Percentiles rank a stretch among this genome's conserved stretches.
These are phyloP conservation scores for Dermolepida albohirtum DNA, from an alignment of 2,888 invertebrate species.

Conservation along the genomic window DNA sequence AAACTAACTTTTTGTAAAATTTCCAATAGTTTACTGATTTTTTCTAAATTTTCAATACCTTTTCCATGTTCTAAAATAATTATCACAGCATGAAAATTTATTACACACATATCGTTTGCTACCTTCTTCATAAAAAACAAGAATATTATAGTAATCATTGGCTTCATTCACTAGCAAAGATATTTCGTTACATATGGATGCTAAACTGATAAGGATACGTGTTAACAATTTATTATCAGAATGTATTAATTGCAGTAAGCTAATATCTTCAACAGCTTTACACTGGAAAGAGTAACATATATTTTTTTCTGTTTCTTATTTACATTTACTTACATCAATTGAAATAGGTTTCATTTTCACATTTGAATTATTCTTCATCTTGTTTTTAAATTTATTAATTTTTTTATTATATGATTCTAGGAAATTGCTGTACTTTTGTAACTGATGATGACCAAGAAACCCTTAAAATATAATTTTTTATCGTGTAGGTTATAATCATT, in stretches of 20 bases:
- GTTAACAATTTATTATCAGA: constrained; percentile 87
- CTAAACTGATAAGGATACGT: constrained; percentile 82
- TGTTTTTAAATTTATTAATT: constrained; percentile 57
- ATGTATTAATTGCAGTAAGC: constrained; percentile 77
- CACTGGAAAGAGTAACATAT: constrained; percentile 53
- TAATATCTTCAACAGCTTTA: constrained; percentile 72
- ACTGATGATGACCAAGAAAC: constrained; percentile 68
- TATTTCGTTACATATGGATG: constrained; percentile 83
- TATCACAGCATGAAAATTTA: constrained; percentile 7
- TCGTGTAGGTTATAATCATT: constrained; percentile 35
- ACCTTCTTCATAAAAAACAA: constrained; percentile 79
- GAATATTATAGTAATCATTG: constrained; percentile 71
- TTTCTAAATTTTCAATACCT: constrained; percentile 54
- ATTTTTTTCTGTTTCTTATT: background rate
- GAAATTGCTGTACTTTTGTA: constrained; percentile 68
- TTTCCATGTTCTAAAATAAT: constrained; percentile 55
- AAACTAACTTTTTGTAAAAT: constrained; percentile 74
- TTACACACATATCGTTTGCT: constrained; percentile 37
- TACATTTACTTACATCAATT: constrained; percentile 50
- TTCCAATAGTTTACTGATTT: constrained; percentile 70
- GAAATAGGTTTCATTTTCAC: constrained; percentile 51
- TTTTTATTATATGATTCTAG: constrained; percentile 65
- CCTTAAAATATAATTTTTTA: constrained; percentile 55
- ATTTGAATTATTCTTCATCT: constrained; percentile 54
- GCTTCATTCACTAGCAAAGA: constrained; percentile 76